Conservation (phyloP, 2,113 vertebrate genomes). For the Anthoscopus minutus region DNA sequence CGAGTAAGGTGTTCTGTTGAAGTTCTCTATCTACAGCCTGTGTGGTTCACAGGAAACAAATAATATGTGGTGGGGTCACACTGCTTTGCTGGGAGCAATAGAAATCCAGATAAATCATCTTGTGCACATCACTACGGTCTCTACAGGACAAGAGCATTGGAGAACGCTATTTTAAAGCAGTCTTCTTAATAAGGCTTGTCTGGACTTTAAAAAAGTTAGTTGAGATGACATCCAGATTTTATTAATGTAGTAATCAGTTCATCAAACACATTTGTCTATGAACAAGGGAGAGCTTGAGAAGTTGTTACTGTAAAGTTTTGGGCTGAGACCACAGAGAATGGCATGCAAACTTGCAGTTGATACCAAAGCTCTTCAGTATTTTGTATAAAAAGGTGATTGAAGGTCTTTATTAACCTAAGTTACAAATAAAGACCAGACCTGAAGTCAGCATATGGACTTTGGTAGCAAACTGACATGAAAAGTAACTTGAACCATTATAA, state of each 20-base stretch:
- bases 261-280: neutral
- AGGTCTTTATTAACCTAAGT: neutral
- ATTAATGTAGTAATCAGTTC: neutral
- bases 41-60: neutral
- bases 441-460: neutral
- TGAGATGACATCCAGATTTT: neutral
- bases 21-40: neutral
- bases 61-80: neutral
- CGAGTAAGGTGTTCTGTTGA: neutral
- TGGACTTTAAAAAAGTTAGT: neutral
- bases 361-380: neutral
- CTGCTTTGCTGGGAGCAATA: neutral
- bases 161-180: neutral
- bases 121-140: accelerated
- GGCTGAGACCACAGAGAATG: neutral
- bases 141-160: neutral
- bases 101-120: neutral
- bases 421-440: neutral
- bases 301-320: neutral
- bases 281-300: neutral
- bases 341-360: neutral
- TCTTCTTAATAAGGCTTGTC: neutral
- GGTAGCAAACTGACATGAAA: neutral
- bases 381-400: neutral
- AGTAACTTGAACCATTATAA: neutral